Base-by-base conservation (phyloP, 2,797 vertebrate species). In the Allobates femoralis region DNA sequence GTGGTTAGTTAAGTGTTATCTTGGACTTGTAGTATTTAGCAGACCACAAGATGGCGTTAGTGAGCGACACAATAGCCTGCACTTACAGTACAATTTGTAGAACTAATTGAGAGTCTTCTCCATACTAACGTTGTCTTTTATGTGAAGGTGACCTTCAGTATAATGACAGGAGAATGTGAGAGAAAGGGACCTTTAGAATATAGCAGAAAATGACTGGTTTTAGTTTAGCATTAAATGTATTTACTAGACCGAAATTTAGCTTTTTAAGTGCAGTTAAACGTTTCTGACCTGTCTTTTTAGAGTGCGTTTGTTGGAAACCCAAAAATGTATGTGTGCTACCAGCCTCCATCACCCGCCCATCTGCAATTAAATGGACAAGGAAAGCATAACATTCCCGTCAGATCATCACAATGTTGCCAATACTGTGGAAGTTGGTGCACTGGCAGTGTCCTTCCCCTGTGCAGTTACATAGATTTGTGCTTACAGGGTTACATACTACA, bases 1-100 rank as follows among this genome's bases (percentile, higher is more conserved):
- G 1, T 71, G 11, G 19, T 37, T 23, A 18, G 41, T 67, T 30
- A 10, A n/a, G 21, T 46, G 1, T 15, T 46, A 19, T 74, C 11
- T 3, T 30, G 3, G 34, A 26, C 15, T 74, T 21, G 0, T 23
- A 50, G 41, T 41, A 77, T 67, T 23, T 60, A 21, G 74, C 41
- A 76, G 32, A 84, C 86, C 86, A 88, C 86, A 76, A 88, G 86
- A 58, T 88, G 86, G 86, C 86, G 66, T 28, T 51, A 66, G 86
- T 81, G 82, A 88, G 86, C 30, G 16, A 41, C 37, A 56, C 56
- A 84, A 64, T 80, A 23, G n/a, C 60, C 34, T 76, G 58, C n/a
- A 76, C 58, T 30, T 19, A 76, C 23, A 85, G 56, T 50, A 67
- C 50, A 58, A 83, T 67, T n/a, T 14, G 28, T 51, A 62, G 32